Base-by-base conservation (phyloP, 2,797 vertebrate species). In the Spinus olivaceus region DNA sequence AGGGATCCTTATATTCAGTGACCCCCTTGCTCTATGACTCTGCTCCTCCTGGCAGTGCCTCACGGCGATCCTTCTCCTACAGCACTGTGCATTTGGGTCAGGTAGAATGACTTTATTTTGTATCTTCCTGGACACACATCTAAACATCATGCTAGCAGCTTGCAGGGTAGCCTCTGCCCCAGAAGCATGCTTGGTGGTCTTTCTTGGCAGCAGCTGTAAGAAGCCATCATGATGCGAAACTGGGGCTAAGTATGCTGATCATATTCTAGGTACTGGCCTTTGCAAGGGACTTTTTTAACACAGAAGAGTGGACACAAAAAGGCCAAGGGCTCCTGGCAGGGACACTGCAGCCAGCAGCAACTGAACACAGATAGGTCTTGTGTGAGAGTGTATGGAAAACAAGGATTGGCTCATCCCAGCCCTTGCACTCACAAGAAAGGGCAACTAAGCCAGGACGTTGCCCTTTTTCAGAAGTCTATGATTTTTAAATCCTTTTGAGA, bases 401-500 rank as follows among this genome's bases (percentile, higher is more conserved):
- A 81, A 71, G 56, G 46, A 70, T 39, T 22, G 83, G 53, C 30
- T 87, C 33, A 77, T 51, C 64, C 50, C 60, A 82, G 28, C 14
- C 21, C 56, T 92, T 8, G 1, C 19, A 21, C 69, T 83, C 47
- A 54, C 50, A 72, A 66, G 78, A 60, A 70, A 10, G 37, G 27
- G 23, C 66, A 42, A 81, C 49, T 76, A 85, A 92, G 53, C 16
- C 64, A 83, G 37, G 25, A 71, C 9, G 82, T 80, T 21, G n/a
- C 14, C 33, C 42, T 93, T 87, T 92, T 65, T 67, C 74, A 67
- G 41, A 88, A 72, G 42, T 46, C 71, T 79, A 0, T 70, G 42
- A 42, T 88, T 95, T 93, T 89, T 25, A 61, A 5, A 57, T 80
- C 9, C 61, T 90, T 85, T 82, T 51, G 49, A 53, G 67, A 73